Evolutionary conservation across 64 coral and sea anemone species (phyloP).

Genomic region (Montipora sp.): DNA sequence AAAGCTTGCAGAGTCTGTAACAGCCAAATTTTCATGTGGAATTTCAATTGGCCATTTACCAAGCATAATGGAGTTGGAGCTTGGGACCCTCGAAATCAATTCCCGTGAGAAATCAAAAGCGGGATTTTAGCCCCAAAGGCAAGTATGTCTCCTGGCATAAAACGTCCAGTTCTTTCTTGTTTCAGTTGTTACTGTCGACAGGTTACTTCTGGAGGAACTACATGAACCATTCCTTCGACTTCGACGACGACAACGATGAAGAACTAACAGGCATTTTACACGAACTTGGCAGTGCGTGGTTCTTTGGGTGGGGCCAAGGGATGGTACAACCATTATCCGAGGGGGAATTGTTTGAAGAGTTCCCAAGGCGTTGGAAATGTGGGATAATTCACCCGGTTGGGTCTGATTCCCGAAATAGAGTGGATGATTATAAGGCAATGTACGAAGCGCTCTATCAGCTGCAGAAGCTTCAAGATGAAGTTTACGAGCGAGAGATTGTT

Average conservation of each 20-base stretch:
- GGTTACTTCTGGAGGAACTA: conserved; percentile 52
- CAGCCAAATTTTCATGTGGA: no score
- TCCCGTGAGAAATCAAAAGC: no score
- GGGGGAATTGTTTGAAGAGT: conserved; percentile 31
- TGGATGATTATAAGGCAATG: conserved; percentile 15
- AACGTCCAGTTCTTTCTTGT: neutral
- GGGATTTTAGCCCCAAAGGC: no score
- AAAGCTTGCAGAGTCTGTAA: no score
- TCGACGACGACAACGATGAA: conserved; percentile 15
- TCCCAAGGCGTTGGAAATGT: conserved; percentile 39
- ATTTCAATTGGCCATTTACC: no score
- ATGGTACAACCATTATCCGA: conserved; percentile 6
- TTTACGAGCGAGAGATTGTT: conserved; percentile 33
- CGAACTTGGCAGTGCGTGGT: conserved; percentile 25
- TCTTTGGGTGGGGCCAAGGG: conserved; percentile 24
- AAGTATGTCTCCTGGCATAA: neutral
- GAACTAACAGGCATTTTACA: conserved; percentile 28
- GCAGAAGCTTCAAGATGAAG: conserved; percentile 21
- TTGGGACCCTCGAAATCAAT: no score
- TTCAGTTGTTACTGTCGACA: conserved; percentile 31
- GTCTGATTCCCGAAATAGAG: neutral
- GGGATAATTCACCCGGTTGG: conserved; percentile 26
- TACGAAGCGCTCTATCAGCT: conserved; percentile 30
- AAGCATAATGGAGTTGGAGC: no score
- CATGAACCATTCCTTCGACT: conserved; percentile 17